A percentile compares a stretch with the other conserved stretches of the same genome.
These are phyloP conservation scores for Catostomus latipinnis DNA, from an alignment of 2,797 vertebrate genomes.

Conservation along the genomic window DNA sequence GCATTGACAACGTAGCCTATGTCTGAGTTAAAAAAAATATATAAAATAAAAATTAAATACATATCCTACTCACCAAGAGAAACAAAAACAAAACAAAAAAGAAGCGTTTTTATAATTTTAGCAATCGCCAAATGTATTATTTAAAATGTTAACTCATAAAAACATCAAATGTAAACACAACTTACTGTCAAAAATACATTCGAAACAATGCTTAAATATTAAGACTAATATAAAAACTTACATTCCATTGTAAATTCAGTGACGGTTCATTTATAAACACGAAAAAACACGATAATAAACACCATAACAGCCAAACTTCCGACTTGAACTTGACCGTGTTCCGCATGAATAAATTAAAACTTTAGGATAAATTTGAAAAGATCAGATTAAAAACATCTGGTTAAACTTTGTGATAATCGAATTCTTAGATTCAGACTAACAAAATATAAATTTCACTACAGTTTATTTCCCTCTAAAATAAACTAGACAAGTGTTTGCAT, in stretches of 20 bases:
- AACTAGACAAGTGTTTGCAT: neutral
- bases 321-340: neutral
- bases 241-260: neutral
- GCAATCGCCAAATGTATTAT: neutral
- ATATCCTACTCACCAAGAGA: neutral
- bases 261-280: neutral
- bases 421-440: neutral
- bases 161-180: neutral
- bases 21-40: neutral
- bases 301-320: neutral
- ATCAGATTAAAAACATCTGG: neutral
- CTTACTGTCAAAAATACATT: neutral
- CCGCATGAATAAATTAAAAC: neutral
- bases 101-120: neutral
- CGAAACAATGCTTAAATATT: neutral
- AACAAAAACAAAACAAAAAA: no score
- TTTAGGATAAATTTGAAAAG: neutral
- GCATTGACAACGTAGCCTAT: neutral
- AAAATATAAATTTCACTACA: neutral
- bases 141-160: neutral
- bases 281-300: neutral
- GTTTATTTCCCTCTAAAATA: neutral
- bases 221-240: neutral
- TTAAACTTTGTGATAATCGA: neutral
- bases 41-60: slow-evolving; percentile 15